Evolutionary conservation across 1,140 invertebrate species (phyloP).

Genomic region (Drosophila grimshawi): DNA sequence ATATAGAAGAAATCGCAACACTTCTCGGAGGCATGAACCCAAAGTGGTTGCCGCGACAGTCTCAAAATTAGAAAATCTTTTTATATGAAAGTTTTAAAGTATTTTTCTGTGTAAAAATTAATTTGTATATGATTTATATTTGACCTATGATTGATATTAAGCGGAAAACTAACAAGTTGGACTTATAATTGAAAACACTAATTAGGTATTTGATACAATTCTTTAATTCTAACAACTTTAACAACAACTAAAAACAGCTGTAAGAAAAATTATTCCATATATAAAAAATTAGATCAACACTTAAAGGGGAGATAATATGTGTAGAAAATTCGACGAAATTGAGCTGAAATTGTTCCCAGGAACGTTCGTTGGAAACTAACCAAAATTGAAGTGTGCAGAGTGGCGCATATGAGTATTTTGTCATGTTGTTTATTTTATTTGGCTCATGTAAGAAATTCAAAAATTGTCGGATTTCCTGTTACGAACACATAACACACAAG

Average conservation of each 20-base stretch:
- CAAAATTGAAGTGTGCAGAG: background rate
- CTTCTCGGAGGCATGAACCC: conserved; percentile 9
- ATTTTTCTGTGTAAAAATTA: no score
- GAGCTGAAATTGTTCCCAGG: background rate
- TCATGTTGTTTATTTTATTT: conserved; percentile 61
- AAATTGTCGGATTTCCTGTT: conserved; percentile 77
- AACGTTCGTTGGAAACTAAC: conserved; percentile 15
- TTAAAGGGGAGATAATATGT: no score
- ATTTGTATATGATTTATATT: no score
- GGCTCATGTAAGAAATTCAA: conserved; percentile 70
- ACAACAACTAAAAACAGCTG: no score
- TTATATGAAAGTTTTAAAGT: background rate
- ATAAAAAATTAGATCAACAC: no score
- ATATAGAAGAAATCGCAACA: conserved; percentile 40
- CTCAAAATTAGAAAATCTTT: background rate
- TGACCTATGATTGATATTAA: no score
- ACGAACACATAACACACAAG: conserved; percentile 34
- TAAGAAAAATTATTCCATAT: no score
- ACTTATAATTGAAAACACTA: no score
- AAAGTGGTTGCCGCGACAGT: background rate
- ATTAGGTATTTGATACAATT: no score
- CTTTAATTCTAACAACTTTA: no score
- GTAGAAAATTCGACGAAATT: conserved; percentile 1
- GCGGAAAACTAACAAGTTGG: no score
- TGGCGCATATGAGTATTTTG: background rate